Percentiles rank a stretch among this genome's conserved stretches.
These are phyloP conservation scores for Aythya fuligula DNA, from an alignment of 2,797 vertebrate genomes.

Conservation along the genomic window DNA sequence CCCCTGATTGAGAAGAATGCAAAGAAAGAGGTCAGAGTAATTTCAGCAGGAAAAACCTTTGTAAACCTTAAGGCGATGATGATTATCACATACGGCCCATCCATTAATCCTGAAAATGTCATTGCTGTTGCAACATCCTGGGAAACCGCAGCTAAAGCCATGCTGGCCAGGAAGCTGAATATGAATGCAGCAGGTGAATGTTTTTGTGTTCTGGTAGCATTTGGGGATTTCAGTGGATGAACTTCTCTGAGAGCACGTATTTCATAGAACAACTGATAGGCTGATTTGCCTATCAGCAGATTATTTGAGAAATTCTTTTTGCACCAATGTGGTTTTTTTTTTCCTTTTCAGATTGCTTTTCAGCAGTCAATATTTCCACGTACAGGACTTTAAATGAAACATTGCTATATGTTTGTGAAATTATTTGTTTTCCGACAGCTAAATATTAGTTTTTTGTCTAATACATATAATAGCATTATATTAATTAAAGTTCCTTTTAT, in stretches of 20 bases:
- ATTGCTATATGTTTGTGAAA: neutral
- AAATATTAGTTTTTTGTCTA: neutral
- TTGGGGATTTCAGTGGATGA: neutral
- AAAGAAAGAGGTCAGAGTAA: constrained; percentile 79
- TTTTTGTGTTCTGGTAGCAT: neutral
- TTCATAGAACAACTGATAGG: neutral
- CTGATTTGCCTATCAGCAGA: neutral
- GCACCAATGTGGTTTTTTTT: neutral
- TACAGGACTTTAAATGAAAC: neutral
- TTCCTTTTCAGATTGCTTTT: neutral
- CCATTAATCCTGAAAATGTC: constrained; percentile 78
- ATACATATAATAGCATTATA: neutral
- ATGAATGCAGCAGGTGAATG: constrained; percentile 80
- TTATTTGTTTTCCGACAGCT: neutral
- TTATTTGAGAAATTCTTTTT: neutral
- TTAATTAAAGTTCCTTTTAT: neutral
- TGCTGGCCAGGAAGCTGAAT: constrained; percentile 83
- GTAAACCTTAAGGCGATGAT: constrained; percentile 85
- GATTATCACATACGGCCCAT: constrained; percentile 76
- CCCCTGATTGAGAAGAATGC: constrained; percentile 84
- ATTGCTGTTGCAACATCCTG: constrained; percentile 82
- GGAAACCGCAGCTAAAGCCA: constrained; percentile 84
- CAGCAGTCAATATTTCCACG: neutral
- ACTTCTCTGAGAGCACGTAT: neutral
- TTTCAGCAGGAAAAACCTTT: constrained; percentile 86